Evolutionary conservation across 64 coral and sea anemone species (phyloP), one percentile per base, ranked within the genome.

Genomic region (Platygyra sinensis): DNA sequence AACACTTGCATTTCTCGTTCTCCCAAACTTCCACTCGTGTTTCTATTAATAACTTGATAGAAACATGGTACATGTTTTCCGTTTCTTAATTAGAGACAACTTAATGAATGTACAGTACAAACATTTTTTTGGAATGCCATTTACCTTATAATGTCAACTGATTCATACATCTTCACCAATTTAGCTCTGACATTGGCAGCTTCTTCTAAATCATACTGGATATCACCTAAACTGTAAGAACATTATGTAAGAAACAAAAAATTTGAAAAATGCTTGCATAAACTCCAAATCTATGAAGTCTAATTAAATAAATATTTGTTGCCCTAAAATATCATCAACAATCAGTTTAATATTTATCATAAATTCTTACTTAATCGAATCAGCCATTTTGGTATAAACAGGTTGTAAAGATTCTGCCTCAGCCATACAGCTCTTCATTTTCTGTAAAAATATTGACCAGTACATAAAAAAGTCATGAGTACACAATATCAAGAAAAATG

Each of bases 371-470:
- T 94, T 95, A 29, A 98, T 76, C 54, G 96, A 98, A 73, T 98
- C 93, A 4, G 94, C 94, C 96, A 98, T 98, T 67, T 95, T 98
- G 46, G 81, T 85, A n/a, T 95, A 98, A 52, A 79, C 83, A 71
- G 96, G 96, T 83, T 86, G 83, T n/a, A 98, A 88, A 24, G 72
- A 85, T 72, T 98, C 96, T 78, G 96, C 96, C 59, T 98, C 96
- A 8, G 93, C 80, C 96, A 98, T 98, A 62, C 54, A 89, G 17
- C 89, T 81, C 72, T 92, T 98, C 90, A 98, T 93, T 93, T 98
- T 98, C 93, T 98, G 78, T 15, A 36, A 13, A 90, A 75, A 29
- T 11, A 22, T 38, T 78, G 3, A 78, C 33, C 75, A 46, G 42
- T 46, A 0, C 42, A 46, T 52, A 29, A 52, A 18, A 38, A 86